A percentile compares a stretch with the other conserved stretches of the same genome.
These are phyloP conservation scores for Cardiocondyla obscurior DNA, from an alignment of 1,140 invertebrate species.

Conservation along the genomic window DNA sequence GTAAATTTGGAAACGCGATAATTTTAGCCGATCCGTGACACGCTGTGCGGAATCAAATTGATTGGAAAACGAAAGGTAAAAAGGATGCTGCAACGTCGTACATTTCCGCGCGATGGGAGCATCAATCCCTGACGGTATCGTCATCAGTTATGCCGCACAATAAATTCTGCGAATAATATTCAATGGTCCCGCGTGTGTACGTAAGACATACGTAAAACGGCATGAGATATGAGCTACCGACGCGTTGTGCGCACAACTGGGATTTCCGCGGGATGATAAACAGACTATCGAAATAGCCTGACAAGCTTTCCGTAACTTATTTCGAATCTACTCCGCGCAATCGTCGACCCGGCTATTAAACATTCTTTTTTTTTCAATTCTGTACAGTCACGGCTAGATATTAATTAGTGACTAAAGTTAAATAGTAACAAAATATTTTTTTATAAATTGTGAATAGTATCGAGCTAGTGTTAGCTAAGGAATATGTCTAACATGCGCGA, in stretches of 20 bases:
- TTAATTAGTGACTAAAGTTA: too few relatives aligned
- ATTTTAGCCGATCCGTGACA: neutral
- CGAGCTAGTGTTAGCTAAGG: too few relatives aligned
- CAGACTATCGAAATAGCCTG: neutral
- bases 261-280: slow-evolving; percentile 5
- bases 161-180: slow-evolving; percentile 10
- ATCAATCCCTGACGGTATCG: neutral
- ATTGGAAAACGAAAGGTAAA: neutral
- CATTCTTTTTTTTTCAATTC: too few relatives aligned
- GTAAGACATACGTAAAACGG: neutral
- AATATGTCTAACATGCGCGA: too few relatives aligned
- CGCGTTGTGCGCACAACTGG: neutral
- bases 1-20: neutral
- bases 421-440: too few relatives aligned
- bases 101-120: neutral
- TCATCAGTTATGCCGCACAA: slow-evolving; percentile 1
- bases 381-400: too few relatives aligned
- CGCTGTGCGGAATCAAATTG: neutral
- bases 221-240: neutral
- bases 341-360: neutral
- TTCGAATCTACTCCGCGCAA: neutral
- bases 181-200: neutral
- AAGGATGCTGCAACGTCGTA: neutral
- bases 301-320: slow-evolving; percentile 11
- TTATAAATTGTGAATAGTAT: too few relatives aligned